Conservation (phyloP, 2,797 vertebrate genomes). For the Parauchenoglanis punctatus region DNA sequence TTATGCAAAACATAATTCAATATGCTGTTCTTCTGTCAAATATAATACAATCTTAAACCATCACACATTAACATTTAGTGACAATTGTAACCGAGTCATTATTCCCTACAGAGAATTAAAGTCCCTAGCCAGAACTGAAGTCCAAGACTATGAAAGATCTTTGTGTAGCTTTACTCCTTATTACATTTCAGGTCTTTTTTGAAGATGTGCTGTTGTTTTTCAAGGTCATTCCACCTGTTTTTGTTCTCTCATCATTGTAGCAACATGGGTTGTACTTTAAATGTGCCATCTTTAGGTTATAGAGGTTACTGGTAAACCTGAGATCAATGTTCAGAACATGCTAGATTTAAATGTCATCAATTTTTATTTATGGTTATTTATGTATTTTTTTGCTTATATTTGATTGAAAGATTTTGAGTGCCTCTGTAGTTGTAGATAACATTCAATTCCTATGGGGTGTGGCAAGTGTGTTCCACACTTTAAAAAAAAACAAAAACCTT, state of each 20-base stretch:
- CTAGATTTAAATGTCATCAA: background rate
- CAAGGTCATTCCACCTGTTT: background rate
- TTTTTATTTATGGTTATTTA: background rate
- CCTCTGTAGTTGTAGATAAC: background rate
- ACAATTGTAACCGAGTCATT: background rate
- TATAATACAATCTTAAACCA: background rate
- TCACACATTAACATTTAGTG: conserved; percentile 11
- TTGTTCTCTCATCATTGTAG: background rate
- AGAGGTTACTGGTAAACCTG: background rate
- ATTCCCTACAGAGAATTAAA: conserved; percentile 7
- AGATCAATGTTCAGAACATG: background rate
- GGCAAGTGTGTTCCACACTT: background rate
- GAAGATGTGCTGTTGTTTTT: background rate
- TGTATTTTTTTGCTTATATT: background rate
- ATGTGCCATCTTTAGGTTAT: background rate
- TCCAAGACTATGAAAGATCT: background rate
- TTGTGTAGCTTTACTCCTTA: conserved; percentile 3
- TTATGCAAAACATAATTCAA: conserved; percentile 23
- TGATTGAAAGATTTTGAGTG: background rate
- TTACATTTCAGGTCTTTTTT: background rate
- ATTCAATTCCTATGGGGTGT: background rate
- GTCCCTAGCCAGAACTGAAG: background rate
- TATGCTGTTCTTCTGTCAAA: background rate
- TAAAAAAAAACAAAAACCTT: too few relatives aligned
- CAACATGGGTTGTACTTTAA: background rate